A percentile compares a stretch with the other conserved stretches of the same genome.
Evolutionary conservation across 2,797 vertebrate genomes (phyloP).

Genomic region (Pipistrellus pipistrellus): DNA sequence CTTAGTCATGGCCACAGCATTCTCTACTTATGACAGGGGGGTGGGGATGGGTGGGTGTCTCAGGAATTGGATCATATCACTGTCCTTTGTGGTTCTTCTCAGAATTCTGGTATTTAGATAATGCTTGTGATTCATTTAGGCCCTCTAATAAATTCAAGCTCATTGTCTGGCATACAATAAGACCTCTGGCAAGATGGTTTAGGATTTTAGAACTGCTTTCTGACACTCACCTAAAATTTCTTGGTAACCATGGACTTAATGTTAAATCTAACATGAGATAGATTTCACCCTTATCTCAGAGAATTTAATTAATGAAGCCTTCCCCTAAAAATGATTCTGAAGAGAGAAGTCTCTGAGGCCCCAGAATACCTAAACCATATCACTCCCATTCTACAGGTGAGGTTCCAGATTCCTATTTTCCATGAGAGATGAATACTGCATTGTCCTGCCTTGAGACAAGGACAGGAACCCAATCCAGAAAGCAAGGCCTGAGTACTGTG

Average conservation of each 20-base stretch:
- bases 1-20: background rate
- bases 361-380: background rate
- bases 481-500: background rate
- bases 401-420: background rate
- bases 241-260: background rate
- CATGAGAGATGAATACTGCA: background rate
- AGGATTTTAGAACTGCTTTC: conserved; percentile 47
- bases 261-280: conserved; percentile 28
- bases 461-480: background rate
- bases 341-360: conserved; percentile 6
- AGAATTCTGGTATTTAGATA: background rate
- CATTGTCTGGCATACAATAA: background rate
- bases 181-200: background rate
- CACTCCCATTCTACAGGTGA: background rate
- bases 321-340: conserved; percentile 1
- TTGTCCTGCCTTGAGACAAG: background rate
- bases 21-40: background rate
- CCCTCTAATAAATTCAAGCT: background rate
- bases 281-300: background rate
- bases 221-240: conserved; percentile 10
- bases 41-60: background rate
- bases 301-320: background rate
- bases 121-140: conserved; percentile 22
- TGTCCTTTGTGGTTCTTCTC: background rate
- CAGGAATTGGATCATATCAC: background rate